Base-by-base conservation (phyloP, 2,797 vertebrate species). In the Mastacembelus armatus region DNA sequence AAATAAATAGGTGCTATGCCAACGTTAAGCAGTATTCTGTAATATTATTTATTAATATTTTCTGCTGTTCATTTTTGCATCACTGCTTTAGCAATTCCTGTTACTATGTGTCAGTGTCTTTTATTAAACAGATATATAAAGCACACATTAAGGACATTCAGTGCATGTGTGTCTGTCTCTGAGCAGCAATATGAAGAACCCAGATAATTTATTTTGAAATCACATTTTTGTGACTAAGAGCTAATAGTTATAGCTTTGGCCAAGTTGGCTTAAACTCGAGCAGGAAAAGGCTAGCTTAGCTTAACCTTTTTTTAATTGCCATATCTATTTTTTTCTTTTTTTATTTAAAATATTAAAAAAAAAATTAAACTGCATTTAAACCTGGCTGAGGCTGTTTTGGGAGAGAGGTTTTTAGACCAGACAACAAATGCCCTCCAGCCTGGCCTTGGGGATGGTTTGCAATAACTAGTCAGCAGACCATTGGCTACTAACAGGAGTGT, bases 1-100 rank as follows among this genome's bases (percentile, higher is more conserved):
- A 63, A 40, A 65, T 21, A 75, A 59, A 44, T 35, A 60, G 22
- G 32, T 33, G 14, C 22, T 22, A 3, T 49, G 10, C 19, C 38
- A 54, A 24, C 48, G 22, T 66, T 44, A 11, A 54, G 8, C 19
- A 61, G 12, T 18, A 4, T 12, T 40, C 47, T 45, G 55, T 38
- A 14, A 33, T n/a, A 48, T 44, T 1, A 16, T 29, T 3, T 24
- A n/a, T n/a, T n/a, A n/a, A n/a, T n/a, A n/a, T 42, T 61, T 44
- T n/a, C 12, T 12, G 45, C 26, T 45, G 11, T 14, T 48, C 24
- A 21, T 27, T 8, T n/a, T 50, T 50, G 29, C 47, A 18, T 19
- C 22, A n/a, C 6, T 32, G 35, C 15, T 45, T 50, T 44, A n/a
- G 8, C 7, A n/a, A 39, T 54, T 36, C n/a, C n/a, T n/a, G n/a